Base-by-base conservation (phyloP, 2,888 invertebrate species). In the Atethmia centrago region DNA sequence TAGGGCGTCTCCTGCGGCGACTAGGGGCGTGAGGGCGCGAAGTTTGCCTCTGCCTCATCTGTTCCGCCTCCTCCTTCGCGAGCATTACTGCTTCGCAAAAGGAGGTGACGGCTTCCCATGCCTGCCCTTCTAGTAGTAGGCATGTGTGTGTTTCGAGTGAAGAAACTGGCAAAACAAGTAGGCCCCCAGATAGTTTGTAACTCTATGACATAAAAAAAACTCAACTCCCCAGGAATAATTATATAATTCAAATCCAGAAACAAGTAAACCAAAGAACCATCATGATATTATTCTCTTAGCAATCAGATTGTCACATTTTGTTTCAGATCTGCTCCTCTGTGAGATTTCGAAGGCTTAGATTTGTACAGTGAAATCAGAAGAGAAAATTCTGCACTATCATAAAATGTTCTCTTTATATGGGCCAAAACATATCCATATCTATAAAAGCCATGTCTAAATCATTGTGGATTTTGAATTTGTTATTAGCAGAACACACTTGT, bases 401-500 rank as follows among this genome's bases (percentile, higher is more conserved):
- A 63, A 9, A n/a, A 10, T 79, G 62, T 63, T 63, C 31, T 31
- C 42, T 68, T 42, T 8, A 28, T 16, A 72, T 73, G 47, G 70
- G 53, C 59, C 62, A 79, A 66, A 71, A 65, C 65, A 69, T 61
- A 77, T 19, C 36, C 45, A 42, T 42, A n/a, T 42, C 10, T 19
- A 51, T 77, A 76, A 71, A 64, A 79, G 12, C 79, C 79, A 76
- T 83, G 72, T 78, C 79, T 83, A 87, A 89, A 87, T 84, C 79
- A 70, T 87, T 87, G 83, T 89, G 73, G 85, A 88, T 87, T 89
- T 82, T 82, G 79, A 85, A 82, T 85, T 85, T 80, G 77, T 87
- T 86, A 76, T 85, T 79, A 77, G 67, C 76, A 71, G 59, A 36
- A 51, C 53, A 74, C 89, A 90, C 87, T 85, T 90, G 90, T 75